Evolutionary conservation across 92 coral and sea anemone genomes (phyloP), one percentile per base, ranked within the genome.

Genomic region (Porites lobata): DNA sequence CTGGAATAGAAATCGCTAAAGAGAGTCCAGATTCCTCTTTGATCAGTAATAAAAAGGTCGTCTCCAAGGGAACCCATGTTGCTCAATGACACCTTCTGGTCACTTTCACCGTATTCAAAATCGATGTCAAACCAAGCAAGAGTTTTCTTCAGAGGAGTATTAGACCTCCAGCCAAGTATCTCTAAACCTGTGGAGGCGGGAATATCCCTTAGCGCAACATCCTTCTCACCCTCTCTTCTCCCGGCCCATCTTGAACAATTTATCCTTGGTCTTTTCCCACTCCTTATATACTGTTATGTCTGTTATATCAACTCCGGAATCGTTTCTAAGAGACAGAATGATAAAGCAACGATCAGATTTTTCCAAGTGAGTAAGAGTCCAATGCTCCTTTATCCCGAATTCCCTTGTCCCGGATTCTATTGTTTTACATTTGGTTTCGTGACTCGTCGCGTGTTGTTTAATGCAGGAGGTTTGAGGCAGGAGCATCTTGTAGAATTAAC

Each of bases 11-110:
- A 79, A 50, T 71, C 86, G 65, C 72, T 64, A 50, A 82, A 82
- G 50, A 71, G 69, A 59, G 79, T 29, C 86, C 86, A 82, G 13
- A 67, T 51, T 14, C 86, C 86, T 21, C 79, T 70, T 26, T 82
- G 86, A 71, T 73, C 86, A 0, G 86, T 71, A 8, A 82, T 38
- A 47, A 82, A 71, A n/a, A 71, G 56, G 4, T 82, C 86, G 0
- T 57, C 79, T 0, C 79, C 79, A 1, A n/a, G 20, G 15, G 73
- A 12, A 3, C 79, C 70, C 86, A 82, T 79, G 13, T 65, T 79
- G 72, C 65, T 79, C 47, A 64, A 43, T 15, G 84, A 79, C 1
- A 70, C 64, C 64, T 29, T 50, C 15, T 65, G 22, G 0, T 29
- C 84, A 14, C 52, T 22, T 18, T 15, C 63, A n/a, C 74, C 84